Evolutionary conservation across 2,888 invertebrate species (phyloP).

Genomic region (Caenorhabditis panamensis): DNA sequence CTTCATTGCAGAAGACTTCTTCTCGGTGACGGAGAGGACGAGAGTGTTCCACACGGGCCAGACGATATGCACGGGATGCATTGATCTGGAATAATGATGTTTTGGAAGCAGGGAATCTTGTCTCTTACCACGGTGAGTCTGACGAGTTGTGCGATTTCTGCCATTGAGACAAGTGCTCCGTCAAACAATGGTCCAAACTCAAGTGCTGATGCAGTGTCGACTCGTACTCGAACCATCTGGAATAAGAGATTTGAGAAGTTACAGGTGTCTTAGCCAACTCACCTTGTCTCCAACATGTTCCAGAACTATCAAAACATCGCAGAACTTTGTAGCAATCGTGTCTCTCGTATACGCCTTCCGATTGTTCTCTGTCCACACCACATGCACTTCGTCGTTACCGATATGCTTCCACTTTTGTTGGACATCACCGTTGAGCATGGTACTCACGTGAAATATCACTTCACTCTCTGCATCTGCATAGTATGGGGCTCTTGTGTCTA

Average conservation of each 20-base stretch:
- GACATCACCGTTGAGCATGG: slow-evolving; percentile 89
- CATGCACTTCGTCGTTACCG: slow-evolving; percentile 88
- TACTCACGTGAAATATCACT: slow-evolving; percentile 93
- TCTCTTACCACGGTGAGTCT: slow-evolving; percentile 88
- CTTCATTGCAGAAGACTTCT: slow-evolving; percentile 76
- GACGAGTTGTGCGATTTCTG: slow-evolving; percentile 89
- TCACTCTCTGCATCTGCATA: slow-evolving; percentile 86
- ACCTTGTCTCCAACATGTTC: slow-evolving; percentile 85
- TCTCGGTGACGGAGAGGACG: slow-evolving; percentile 75
- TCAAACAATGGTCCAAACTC: slow-evolving; percentile 94
- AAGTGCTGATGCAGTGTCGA: slow-evolving; percentile 75
- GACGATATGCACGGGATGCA: slow-evolving; percentile 70
- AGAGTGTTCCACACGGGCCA: slow-evolving; percentile 69
- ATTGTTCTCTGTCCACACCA: slow-evolving; percentile 98
- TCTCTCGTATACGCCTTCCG: slow-evolving; percentile 93
- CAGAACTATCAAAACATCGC: slow-evolving; percentile 96
- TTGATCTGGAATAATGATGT: slow-evolving; percentile 58
- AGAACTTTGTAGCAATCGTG: slow-evolving; percentile 98
- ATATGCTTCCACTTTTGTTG: slow-evolving; percentile 81
- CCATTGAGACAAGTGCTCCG: slow-evolving; percentile 89
- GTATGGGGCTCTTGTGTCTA: slow-evolving; percentile 90
- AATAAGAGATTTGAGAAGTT: slow-evolving; percentile 5
- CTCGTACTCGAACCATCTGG: slow-evolving; percentile 74
- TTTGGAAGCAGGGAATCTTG: too few relatives aligned
- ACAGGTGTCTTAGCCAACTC: not conserved